Percentiles rank a stretch among this genome's conserved stretches.
phyloP scores from a whole-genome alignment of 2,797 vertebrate genomes.

The Linurgus olivaceus region DNA sequence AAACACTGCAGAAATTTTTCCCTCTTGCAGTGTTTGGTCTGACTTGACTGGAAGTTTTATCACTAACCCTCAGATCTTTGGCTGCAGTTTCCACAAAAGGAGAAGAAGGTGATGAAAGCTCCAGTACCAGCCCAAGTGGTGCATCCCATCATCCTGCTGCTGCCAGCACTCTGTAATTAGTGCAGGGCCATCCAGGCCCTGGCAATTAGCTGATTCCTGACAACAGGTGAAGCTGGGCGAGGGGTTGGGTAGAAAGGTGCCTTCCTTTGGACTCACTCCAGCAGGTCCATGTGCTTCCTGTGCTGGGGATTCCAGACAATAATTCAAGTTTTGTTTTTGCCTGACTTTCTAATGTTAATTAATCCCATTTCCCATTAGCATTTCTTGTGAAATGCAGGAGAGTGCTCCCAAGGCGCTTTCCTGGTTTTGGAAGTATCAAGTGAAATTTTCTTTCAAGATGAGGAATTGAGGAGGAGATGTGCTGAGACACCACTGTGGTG shows the following conservation, averaged over 20 bases:
- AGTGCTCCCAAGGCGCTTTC: neutral
- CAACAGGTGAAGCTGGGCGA: neutral
- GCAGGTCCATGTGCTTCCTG: neutral
- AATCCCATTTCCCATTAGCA: neutral
- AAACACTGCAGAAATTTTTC: neutral
- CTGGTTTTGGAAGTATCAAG: neutral
- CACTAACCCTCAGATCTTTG: neutral
- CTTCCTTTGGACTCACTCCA: neutral
- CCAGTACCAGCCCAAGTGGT: neutral
- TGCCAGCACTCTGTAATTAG: neutral
- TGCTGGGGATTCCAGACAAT: neutral
- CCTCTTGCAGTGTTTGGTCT: neutral
- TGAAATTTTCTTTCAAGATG: neutral
- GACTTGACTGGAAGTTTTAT: neutral
- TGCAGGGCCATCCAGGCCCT: neutral
- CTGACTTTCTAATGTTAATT: neutral
- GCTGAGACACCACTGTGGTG: neutral
- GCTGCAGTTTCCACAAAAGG: neutral
- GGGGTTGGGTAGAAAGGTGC: accelerated
- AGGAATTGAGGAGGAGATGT: neutral
- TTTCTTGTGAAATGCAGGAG: neutral
- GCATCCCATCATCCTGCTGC: neutral
- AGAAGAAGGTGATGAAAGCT: neutral
- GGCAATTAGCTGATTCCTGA: neutral
- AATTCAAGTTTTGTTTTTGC: neutral